Evolutionary conservation across 2,888 invertebrate genomes (phyloP), one percentile per base, ranked within the genome.

Genomic region (Gnatocerus cornutus): DNA sequence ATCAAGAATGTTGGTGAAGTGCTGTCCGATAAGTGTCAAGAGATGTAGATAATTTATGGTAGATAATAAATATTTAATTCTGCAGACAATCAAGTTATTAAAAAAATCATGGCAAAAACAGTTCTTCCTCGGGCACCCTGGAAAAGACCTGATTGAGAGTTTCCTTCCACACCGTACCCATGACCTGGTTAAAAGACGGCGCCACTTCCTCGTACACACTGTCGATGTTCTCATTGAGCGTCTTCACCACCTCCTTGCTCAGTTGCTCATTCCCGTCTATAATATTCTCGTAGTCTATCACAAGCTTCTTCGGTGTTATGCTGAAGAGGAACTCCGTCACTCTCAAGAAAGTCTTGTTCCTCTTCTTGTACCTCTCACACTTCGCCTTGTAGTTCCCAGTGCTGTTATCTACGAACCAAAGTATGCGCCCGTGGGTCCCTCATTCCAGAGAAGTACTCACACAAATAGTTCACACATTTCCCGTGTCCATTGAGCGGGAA

Each of bases 401-500:
- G 5, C 76, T 21, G 33, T 76, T 69, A 63, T 71, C 78, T 79
- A 43, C 13, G 78, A 78, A n/a, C 1, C 5, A 41, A 39, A 10
- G 10, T n/a, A n/a, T n/a, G n/a, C n/a, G n/a, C n/a, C n/a, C n/a
- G n/a, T n/a, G n/a, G n/a, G n/a, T n/a, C n/a, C n/a, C 69, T 45
- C 5, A 10, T 8, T 37, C 8, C 1, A 37, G n/a, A n/a, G n/a
- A n/a, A n/a, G n/a, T 10, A 30, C 30, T 83, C 80, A 90, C 90
- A 79, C 84, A 91, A 86, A 0, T 90, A 90, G 6, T 92, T 87
- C 71, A 91, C 91, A 0, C 90, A 90, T 69, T 87, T 84, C 1
- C 92, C 92, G 74, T 88, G 87, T 1, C 92, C 91, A 52, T 88
- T 89, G 9, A 92, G 89, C 0, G 92, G 91, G 62, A 92, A 83